Base-by-base conservation (phyloP, 1,140 invertebrate species). In the Anthonomus grandis region DNA sequence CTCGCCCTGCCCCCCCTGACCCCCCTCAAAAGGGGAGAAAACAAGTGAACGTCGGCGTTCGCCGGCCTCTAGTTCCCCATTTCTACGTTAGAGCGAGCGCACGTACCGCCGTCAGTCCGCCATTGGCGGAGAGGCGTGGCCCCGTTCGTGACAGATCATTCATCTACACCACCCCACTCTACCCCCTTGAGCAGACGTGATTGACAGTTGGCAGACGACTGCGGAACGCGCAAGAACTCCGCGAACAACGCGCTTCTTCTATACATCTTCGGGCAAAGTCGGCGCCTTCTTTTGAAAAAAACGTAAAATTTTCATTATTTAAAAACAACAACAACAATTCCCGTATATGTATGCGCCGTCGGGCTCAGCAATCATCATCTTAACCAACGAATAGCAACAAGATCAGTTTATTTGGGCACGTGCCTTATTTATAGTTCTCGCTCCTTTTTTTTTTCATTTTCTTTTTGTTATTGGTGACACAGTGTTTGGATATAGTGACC, bases 121-220 rank as follows among this genome's bases (percentile, higher is more conserved):
- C 68, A 71, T 72, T 71, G 69, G 69, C 51, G 57, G 67, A 57
- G 59, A 60, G 70, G 72, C 68, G 71, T 55, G 56, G 55, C 64
- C 57, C 52, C 41, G 41, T 46, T 37, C 62, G n/a, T 69, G 71
- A 72, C 70, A 71, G 70, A 72, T 71, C 72, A 70, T 72, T 73
- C 72, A 73, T 74, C 68, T 69, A 63, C 63, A 59, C 67, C 63
- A 59, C 67, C 77, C 78, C 79, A 76, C 78, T 79, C 76, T 75
- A 64, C 65, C 66, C 71, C 68, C 69, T 69, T 68, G 72, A 60
- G 72, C 73, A 57, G 73, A 75, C 73, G 76, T 81, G 80, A 82
- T 82, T 82, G 80, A 82, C 80, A 81, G 80, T 82, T 82, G 77
- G 79, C 79, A 80, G 80, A 81, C 79, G 79, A 80, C 79, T 79